phyloP scores from a whole-genome alignment of 2,888 invertebrate genomes.

The Stenichneumon culpator region DNA sequence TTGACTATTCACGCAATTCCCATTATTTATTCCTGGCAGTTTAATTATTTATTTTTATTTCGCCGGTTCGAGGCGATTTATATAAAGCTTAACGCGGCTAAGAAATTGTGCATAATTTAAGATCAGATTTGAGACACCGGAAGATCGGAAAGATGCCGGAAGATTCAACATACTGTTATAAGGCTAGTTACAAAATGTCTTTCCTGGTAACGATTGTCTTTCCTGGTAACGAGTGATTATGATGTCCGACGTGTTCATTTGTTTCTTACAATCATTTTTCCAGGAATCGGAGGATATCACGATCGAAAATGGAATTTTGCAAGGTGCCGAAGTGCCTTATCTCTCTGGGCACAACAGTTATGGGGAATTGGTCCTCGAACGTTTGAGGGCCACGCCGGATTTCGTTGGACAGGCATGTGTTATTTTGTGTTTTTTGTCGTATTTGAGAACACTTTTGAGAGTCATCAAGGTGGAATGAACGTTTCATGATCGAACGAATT shows the following conservation, averaged over 20 bases:
- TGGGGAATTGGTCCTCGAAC: constrained; percentile 70
- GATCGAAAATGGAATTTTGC: constrained; percentile 64
- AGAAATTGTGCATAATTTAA: not conserved
- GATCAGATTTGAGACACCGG: not conserved
- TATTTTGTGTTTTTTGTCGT: not conserved
- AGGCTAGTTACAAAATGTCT: constrained; percentile 37
- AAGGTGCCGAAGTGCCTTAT: constrained; percentile 50
- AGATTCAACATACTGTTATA: constrained; percentile 54
- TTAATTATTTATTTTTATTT: not conserved
- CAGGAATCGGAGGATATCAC: constrained; percentile 51
- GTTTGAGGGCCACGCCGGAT: constrained; percentile 60
- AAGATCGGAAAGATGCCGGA: constrained; percentile 37
- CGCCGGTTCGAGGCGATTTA: not conserved
- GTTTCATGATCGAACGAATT: not conserved
- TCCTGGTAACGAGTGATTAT: not conserved
- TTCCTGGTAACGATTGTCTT: not conserved
- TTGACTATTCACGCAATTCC: not conserved
- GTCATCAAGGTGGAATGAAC: not conserved
- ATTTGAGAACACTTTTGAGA: not conserved
- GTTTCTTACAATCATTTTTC: not conserved
- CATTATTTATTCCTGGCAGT: not conserved
- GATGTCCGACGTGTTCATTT: not conserved
- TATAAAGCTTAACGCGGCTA: not conserved
- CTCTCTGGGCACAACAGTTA: constrained; percentile 51
- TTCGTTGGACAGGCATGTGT: constrained; percentile 73